Evolutionary conservation across 2,888 invertebrate genomes (phyloP), one percentile per base, ranked within the genome.

Genomic region (Drosophila anomelani): DNA sequence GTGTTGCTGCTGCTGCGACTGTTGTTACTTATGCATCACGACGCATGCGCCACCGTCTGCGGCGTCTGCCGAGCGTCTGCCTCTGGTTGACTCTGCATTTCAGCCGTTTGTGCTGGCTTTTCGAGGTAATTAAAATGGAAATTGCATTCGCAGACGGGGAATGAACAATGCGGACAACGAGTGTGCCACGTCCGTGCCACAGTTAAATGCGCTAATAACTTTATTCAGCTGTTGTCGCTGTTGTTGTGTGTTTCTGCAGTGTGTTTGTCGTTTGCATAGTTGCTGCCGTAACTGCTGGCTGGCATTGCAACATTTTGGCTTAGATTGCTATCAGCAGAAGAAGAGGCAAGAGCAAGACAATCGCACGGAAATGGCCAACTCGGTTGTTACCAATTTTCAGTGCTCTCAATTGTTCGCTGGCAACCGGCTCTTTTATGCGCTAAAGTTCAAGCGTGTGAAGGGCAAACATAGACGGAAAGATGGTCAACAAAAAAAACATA

Each of bases 161-260:
- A 20, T 41, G 56, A 66, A 58, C 56, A 51, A 55, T 61, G 54
- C 55, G 51, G 36, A 36, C 51, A 53, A 29, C 41, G 67, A 67
- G 68, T 75, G 57, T 53, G 69, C 43, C 77, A 64, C 75, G 76
- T 82, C 76, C 80, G 81, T 88, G 88, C 72, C 81, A 75, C 77
- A 80, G 78, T 83, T 89, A 89, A 88, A 83, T 81, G 86, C 81
- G 88, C 86, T 89, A 86, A 86, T 86, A 90, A 89, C 90, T 86
- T 86, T 80, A 88, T 86, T 89, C 90, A 88, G 73, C 74, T 70
- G 75, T 55, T 80, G 77, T 66, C 75, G 73, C 47, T 59, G 78
- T 47, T 53, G 72, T 55, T 57, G 68, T 67, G 43, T 69, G 47
- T 49, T 51, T 51, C 23, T 15, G 51, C 51, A 34, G 26, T 36